Percentiles rank a stretch among this genome's conserved stretches.
phyloP scores from a whole-genome alignment of 2,797 vertebrate species.

The Botia kubotai region DNA sequence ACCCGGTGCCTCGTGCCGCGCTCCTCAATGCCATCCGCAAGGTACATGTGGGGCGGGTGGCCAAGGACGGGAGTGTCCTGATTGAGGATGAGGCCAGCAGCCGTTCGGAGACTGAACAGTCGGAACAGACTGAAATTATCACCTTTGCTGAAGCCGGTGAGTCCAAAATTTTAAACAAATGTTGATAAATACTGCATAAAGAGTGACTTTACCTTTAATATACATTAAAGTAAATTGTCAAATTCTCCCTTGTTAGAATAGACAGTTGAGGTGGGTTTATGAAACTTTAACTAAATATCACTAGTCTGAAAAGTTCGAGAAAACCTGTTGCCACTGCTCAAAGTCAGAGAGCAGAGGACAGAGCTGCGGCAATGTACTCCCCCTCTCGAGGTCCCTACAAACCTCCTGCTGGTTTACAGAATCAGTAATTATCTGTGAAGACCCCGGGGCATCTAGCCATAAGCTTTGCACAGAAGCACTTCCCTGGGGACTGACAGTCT shows the following conservation, averaged over 20 bases:
- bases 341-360: slow-evolving; percentile 22
- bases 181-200: neutral
- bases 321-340: slow-evolving; percentile 58
- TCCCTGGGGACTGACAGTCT: slow-evolving; percentile 53
- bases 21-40: slow-evolving; percentile 93
- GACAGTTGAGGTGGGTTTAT: slow-evolving; percentile 36
- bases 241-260: neutral
- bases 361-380: slow-evolving; percentile 34
- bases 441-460: slow-evolving; percentile 57
- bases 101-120: slow-evolving; percentile 64
- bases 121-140: slow-evolving; percentile 90
- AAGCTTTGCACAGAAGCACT: slow-evolving; percentile 48
- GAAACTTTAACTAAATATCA: slow-evolving; percentile 62
- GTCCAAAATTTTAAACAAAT: slow-evolving; percentile 61
- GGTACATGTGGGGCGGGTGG: slow-evolving; percentile 90
- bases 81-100: slow-evolving; percentile 84
- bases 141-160: slow-evolving; percentile 93
- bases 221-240: neutral
- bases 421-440: slow-evolving; percentile 72
- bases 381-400: slow-evolving; percentile 58
- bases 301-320: slow-evolving; percentile 51
- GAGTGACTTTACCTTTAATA: neutral
- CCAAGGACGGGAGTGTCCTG: slow-evolving; percentile 89
- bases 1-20: slow-evolving; percentile 90
- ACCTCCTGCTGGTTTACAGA: slow-evolving; percentile 71